Base-by-base conservation (phyloP, 2,113 vertebrate genomes). In the Hippocampus abdominalis region DNA sequence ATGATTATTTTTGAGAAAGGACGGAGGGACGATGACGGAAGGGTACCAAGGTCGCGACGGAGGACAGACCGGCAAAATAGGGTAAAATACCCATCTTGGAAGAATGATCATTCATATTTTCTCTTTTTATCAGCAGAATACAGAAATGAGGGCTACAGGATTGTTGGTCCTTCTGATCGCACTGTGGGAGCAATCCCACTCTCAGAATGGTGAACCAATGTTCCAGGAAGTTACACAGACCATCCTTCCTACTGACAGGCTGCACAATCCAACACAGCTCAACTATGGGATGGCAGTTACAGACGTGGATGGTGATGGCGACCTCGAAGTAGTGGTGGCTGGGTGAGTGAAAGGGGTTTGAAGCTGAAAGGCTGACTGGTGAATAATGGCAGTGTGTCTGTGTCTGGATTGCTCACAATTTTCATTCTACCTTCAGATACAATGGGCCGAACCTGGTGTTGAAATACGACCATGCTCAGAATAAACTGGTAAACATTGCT, bases 241-340 rank as follows among this genome's bases (percentile, higher is more conserved):
- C 0, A 71, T 96, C n/a, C 92, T 98, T 29, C 94, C 95, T 0
- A 94, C 94, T 0, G 94, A 97, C 89, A 92, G 92, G 0, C 78
- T 94, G 54, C 94, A 93, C 90, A 98, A 97, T 71, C 96, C 95
- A 57, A 94, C 92, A 0, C 96, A 98, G 75, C 94, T 95, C 83
- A 98, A 98, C 89, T 98, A 98, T 0, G 96, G 96, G 0, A 94
- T 98, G 93, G 96, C 96, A 0, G 88, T 98, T 42, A 98, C 96
- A 0, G 96, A 98, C 29, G 94, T 97, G 83, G 96, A 98, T 74
- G 93, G 91, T 0, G 95, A 96, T 0, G 95, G 96, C 21, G 91
- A 94, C 85, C 93, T 98, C 0, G 95, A 98, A 82, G 93, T 98
- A 59, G 91, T 98, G 18, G 95, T 98, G 68, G 96, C 96, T 0